Evolutionary conservation across 2,888 invertebrate species (phyloP), one percentile per base, ranked within the genome.

Genomic region (Chalcosyrphus nemorum): DNA sequence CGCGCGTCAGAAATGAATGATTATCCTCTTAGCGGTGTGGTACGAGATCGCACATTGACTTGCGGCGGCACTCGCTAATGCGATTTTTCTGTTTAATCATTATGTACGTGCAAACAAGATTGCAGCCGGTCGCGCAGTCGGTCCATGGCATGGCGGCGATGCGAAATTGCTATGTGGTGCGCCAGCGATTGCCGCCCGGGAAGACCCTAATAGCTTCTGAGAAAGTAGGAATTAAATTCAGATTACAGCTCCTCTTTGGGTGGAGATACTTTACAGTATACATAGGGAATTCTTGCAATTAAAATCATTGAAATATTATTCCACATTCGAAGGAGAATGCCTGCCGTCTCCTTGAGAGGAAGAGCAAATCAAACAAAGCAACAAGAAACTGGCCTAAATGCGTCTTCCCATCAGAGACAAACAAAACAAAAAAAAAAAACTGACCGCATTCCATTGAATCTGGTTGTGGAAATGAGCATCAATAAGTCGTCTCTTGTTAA

Each of bases 61-160:
- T 45, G 45, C 17, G 56, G 63, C 32, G 63, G 59, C n/a, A n/a
- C n/a, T 72, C 66, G 78, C 78, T 82, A 82, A 82, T 82, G 82
- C 78, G 66, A 77, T 82, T 72, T 82, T 82, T 72, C 82, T 82
- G 82, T 82, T 77, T 72, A 82, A 82, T 82, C 82, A 68, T 77
- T 77, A 82, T 61, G 72, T 77, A 72, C 66, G 72, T 68, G 78
- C 77, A 77, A 77, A 77, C 77, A 63, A 82, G 78, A 82, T 70
- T 66, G 56, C 71, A 45, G 54, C 50, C 6, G 24, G 29, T 54
- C 15, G 45, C 59, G 50, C 6, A 17, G 29, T 54, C 15, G 45
- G 29, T 21, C 43, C 21, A n/a, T n/a, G 54, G n/a, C 17, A 27
- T 52, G 59, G 56, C 45, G 38, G n/a, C 17, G 35, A 59, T 68